Base-by-base conservation (phyloP, 2,888 invertebrate species). In the Fabriciana adippe region DNA sequence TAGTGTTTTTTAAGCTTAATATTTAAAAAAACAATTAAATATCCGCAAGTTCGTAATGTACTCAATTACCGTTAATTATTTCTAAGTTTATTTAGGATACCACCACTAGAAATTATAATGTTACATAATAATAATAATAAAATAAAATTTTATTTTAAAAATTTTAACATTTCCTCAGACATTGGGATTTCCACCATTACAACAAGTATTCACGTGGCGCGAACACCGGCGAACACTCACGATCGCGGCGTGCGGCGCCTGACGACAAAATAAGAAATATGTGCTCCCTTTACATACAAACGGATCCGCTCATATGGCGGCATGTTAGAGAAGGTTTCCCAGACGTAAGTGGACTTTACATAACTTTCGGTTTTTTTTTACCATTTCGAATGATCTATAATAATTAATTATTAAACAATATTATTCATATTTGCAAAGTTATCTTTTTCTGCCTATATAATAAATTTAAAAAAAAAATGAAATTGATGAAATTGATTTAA, bases 251-350 rank as follows among this genome's bases (percentile, higher is more conserved):
- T 66, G 94, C 94, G 35, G 88, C 94, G 50, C 85, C 93, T 68
- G 96, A 96, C 84, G 95, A 95, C 82, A 95, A 95, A 78, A 97
- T 97, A 88, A 97, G 95, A 78, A 97, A 97, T 88, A 97, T 98
- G 68, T 99, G 99, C 88, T 97, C 98, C 66, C 94, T 99, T 74
- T 99, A 97, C 88, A 97, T 99, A 88, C 99, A 99, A 92, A 99
- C 99, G 26, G 99, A 99, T 93, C 99, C 99, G 75, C 95, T 98
- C 76, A 97, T 99, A 86, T 99, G 99, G 98, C 95, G 96, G 82
- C 98, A 99, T 85, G 97, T 99, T 80, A 94, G 96, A 77, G 96
- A 95, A 81, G 95, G 95, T 69, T 96, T 96, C 81, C 95, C 95
- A 68, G 97, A 97, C 93, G 97, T 97, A 87, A 93, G 93, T 88